These are phyloP conservation scores for Crotophaga sulcirostris DNA, from an alignment of 2,113 vertebrate species.

Conservation along the genomic window DNA sequence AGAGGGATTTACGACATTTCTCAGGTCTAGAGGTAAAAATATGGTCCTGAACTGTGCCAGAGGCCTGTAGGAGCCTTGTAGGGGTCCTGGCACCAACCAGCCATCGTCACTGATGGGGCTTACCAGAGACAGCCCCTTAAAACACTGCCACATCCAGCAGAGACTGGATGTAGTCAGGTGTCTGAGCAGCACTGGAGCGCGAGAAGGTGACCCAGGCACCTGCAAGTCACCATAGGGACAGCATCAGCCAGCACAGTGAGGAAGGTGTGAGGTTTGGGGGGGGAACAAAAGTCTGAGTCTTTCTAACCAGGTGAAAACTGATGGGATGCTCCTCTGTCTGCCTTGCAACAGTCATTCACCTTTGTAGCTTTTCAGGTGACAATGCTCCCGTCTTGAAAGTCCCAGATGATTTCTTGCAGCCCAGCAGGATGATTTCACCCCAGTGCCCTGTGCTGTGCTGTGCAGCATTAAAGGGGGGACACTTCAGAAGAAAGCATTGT, in stretches of 20 bases:
- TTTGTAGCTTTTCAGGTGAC: fast-evolving
- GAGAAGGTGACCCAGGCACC: background rate
- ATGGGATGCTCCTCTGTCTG: fast-evolving
- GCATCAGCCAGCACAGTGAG: fast-evolving
- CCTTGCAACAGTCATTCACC: no score
- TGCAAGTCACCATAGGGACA: fast-evolving
- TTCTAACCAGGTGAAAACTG: background rate
- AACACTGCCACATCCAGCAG: fast-evolving
- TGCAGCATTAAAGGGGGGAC: fast-evolving
- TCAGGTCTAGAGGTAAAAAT: fast-evolving
- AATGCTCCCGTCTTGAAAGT: background rate
- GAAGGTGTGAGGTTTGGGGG: no score
- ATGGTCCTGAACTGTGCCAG: background rate
- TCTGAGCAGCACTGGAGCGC: background rate
- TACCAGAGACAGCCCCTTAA: fast-evolving
- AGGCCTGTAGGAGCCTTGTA: background rate
- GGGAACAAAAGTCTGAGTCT: no score
- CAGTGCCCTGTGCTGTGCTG: background rate
- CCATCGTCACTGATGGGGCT: fast-evolving
- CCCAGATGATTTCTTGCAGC: fast-evolving
- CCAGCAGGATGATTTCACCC: fast-evolving
- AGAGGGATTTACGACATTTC: background rate
- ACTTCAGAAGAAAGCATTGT: fast-evolving
- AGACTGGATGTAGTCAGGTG: fast-evolving
- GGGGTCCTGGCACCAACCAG: background rate